Base-by-base conservation (phyloP, 1,140 invertebrate species). In the Cyclargus thomasi region DNA sequence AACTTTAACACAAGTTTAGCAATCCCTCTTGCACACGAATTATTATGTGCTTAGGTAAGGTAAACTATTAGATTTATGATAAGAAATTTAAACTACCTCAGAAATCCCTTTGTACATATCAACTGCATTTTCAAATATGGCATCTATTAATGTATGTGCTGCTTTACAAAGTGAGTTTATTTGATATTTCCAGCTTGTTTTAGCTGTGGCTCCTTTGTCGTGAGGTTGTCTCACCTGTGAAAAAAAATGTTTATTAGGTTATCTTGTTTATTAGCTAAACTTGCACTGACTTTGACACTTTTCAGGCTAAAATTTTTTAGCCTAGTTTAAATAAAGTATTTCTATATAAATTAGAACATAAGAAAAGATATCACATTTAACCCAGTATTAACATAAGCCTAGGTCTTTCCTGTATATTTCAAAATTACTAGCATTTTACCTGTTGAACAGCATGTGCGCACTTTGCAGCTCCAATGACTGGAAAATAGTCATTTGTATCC, bases 401-500 rank as follows among this genome's bases (percentile, higher is more conserved):
- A 29, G 29, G 29, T 29, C 29, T 29, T 6, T 2, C 0, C 8
- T 3, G 29, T 29, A 0, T 5, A 5, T 29, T 29, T 8, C 0
- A 29, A 7, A 29, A 29, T 7, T 29, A 29, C 29, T 3, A 29
- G 4, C 5, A 63, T 14, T 17, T 65, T 77, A 89, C 86, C 76
- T 88, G 85, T 65, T 88, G 86, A 35, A 89, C 65, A 17, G 72
- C 71, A 72, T 88, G 85, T 17, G 77, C 76, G 79, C 86, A 89
- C 78, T 88, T 89, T 29, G 86, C 86, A 64, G 85, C 81, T 70
- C 77, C 74, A 70, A 89, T 80, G 22, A 86, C 83, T 79, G 78
- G 79, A 65, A 72, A 73, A 59, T 76, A 77, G 64, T 81, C 82
- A 8, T 63, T 76, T 7, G 72, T 74, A 62, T 78, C 76, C 29